Evolutionary conservation across 2,797 vertebrate species (phyloP).

Genomic region (Bovichtus variegatus): DNA sequence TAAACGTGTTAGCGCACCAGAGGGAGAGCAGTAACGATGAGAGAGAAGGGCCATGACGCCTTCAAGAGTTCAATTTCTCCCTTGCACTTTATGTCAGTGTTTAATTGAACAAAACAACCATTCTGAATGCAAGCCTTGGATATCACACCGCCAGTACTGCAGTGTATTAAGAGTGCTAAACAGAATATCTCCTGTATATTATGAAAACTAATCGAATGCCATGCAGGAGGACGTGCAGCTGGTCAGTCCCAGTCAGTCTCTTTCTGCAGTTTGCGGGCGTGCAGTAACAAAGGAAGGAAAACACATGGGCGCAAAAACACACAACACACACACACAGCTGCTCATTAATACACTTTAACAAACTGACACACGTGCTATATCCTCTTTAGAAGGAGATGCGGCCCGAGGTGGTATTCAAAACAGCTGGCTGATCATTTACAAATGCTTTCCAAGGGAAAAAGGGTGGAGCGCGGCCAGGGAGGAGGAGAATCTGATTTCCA

Average conservation of each 20-base stretch:
- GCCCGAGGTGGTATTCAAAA: constrained; percentile 70
- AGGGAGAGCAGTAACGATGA: constrained; percentile 54
- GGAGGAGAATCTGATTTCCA: constrained; percentile 62
- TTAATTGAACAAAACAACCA: constrained; percentile 44
- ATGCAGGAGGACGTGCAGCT: constrained; percentile 28
- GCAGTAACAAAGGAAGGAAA: constrained; percentile 3
- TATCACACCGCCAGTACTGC: background rate
- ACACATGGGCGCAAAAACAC: background rate
- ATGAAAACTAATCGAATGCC: background rate
- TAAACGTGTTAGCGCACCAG: constrained; percentile 52
- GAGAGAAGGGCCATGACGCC: constrained; percentile 35
- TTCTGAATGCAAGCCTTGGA: constrained; percentile 13
- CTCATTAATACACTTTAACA: constrained; percentile 52
- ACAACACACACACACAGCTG: constrained; percentile 48
- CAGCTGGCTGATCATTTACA: constrained; percentile 79
- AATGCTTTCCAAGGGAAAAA: constrained; percentile 73
- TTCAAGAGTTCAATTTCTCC: constrained; percentile 47
- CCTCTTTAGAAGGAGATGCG: constrained; percentile 40
- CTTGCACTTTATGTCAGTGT: constrained; percentile 43
- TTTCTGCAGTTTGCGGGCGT: background rate
- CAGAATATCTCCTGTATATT: constrained; percentile 14
- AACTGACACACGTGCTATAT: constrained; percentile 33
- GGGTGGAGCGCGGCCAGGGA: constrained; percentile 17
- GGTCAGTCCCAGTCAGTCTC: constrained; percentile 19
- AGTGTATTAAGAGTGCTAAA: background rate